Percentiles rank a stretch among this genome's conserved stretches.
phyloP scores from a whole-genome alignment of 2,797 vertebrate species.

The Pogonophryne albipinna region DNA sequence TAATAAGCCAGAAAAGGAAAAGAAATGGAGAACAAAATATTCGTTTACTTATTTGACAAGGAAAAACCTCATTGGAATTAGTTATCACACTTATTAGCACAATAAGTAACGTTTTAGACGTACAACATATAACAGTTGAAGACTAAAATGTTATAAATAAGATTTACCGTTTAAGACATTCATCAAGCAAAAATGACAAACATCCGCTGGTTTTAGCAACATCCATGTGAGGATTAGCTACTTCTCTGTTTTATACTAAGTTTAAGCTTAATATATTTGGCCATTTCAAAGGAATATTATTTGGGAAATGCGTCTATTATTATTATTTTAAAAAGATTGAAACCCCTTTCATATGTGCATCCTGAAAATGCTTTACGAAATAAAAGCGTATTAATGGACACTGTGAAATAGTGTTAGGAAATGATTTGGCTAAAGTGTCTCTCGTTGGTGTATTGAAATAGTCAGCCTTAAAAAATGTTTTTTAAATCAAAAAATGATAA shows the following conservation, averaged over 20 bases:
- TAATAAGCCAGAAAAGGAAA: background rate
- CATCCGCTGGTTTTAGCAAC: background rate
- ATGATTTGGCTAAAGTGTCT: background rate
- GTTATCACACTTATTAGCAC: no score
- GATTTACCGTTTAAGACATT: background rate
- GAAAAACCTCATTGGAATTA: no score
- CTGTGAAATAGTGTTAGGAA: background rate
- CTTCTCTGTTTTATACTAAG: background rate
- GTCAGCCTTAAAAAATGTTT: background rate
- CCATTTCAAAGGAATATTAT: background rate
- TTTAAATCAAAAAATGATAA: background rate
- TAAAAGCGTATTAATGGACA: background rate
- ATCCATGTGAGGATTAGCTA: background rate
- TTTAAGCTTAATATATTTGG: background rate
- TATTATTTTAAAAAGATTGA: background rate
- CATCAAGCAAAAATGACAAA: background rate
- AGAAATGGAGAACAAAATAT: no score
- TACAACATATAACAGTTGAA: no score
- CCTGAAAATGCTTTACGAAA: background rate
- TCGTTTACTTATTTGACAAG: no score
- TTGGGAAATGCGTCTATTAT: background rate
- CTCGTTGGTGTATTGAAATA: background rate
- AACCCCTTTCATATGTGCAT: background rate
- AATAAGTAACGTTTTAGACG: no score
- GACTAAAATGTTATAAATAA: no score